Base-by-base conservation (phyloP, 2,888 invertebrate species). In the Acleris sparsana region DNA sequence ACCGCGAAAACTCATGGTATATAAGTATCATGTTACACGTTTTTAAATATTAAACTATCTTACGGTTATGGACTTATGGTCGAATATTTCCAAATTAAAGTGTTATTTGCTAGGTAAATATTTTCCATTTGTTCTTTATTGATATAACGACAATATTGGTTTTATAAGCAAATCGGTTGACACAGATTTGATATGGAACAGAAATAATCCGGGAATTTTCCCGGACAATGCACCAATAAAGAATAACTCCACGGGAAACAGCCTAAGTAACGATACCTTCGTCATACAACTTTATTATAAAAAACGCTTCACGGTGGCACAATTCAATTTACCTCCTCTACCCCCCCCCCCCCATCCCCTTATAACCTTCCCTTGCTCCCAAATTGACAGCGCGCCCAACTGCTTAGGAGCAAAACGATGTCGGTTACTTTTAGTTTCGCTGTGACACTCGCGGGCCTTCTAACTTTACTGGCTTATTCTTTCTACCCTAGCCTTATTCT, bases 301-400 rank as follows among this genome's bases (percentile, higher is more conserved):
- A 57, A 48, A 58, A 39, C 49, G 58, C 58, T 62, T 62, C 44
- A 33, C 53, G 46, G 7, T 33, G 49, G 20, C 29, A 53, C 61
- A 62, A 62, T 62, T 29, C 61, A 53, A 62, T 62, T 62, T 62
- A 46, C 29, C 46, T 16, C 17, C 39, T 9, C 33, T 7, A 33
- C 25, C 18, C 17, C 25, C 13, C 25, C 18, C 17, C 25, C 13
- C 5, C 57, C 1, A 6, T 20, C 58, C 58, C 16, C 39, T 1
- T 39, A 20, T 49, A 29, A 33, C 61, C 61, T 53, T 62, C 53
- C 53, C 20, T 11, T 29, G 33, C 52, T 61, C 53, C 53, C 46
- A 53, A 62, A 33, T 62, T 62, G 61, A 53, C 61, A 53, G 61
- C 33, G 44, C 43, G 20, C 61, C 17, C 44, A 53, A 44, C 61